These are phyloP conservation scores for Temnothorax rugatulus DNA, from an alignment of 2,888 invertebrate genomes.

Conservation along the genomic window DNA sequence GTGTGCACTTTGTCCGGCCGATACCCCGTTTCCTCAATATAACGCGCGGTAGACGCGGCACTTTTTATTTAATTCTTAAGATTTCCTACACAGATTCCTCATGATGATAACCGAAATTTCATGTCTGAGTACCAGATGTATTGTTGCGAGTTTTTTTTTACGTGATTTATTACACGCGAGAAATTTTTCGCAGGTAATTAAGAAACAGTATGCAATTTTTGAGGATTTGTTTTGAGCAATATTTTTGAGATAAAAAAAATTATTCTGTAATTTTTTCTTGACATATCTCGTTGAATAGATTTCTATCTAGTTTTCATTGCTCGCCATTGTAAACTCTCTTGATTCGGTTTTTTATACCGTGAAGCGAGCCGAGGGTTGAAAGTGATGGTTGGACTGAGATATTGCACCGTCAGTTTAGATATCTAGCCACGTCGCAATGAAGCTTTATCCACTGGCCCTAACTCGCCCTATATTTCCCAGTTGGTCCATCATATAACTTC, in stretches of 20 bases:
- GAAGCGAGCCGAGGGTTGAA: neutral
- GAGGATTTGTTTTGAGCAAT: neutral
- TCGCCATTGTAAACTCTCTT: neutral
- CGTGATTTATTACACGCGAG: neutral
- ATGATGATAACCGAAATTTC: neutral
- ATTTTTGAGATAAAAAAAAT: neutral
- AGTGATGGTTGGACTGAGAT: constrained; percentile 28
- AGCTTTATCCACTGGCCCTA: constrained; percentile 44
- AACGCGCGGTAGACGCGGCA: neutral
- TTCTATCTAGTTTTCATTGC: neutral
- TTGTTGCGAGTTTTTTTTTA: neutral
- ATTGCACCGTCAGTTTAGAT: constrained; percentile 48
- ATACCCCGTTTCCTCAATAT: neutral
- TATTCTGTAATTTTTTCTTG: neutral
- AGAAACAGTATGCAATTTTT: constrained; percentile 4
- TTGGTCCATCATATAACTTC: constrained; percentile 35
- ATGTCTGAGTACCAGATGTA: neutral
- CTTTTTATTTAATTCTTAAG: constrained; percentile 24
- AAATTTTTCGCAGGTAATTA: neutral
- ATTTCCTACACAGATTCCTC: neutral
- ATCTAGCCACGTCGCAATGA: constrained; percentile 47
- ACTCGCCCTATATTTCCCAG: constrained; percentile 41
- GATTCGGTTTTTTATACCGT: constrained; percentile 25
- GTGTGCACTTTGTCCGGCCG: constrained; percentile 28
- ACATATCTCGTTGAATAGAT: neutral